These are phyloP conservation scores for Potorous gilbertii DNA, from an alignment of 2,797 vertebrate genomes.

Conservation along the genomic window DNA sequence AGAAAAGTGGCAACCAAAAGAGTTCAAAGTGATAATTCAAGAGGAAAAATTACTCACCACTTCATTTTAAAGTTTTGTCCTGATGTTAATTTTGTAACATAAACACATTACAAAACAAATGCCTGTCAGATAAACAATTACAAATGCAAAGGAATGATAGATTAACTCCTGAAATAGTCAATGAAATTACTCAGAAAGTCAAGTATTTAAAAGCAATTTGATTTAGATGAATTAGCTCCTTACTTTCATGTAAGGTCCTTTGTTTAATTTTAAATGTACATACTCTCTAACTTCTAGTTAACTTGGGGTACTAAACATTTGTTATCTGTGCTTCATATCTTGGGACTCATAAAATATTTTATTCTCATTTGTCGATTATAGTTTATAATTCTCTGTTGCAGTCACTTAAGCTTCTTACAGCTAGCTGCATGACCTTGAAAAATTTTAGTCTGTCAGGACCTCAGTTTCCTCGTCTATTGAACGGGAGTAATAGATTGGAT, in stretches of 20 bases:
- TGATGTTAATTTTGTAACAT: constrained; percentile 68
- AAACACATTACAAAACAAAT: constrained; percentile 63
- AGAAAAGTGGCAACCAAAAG: constrained; percentile 20
- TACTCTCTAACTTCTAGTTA: constrained; percentile 1
- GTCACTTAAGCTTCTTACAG: neutral
- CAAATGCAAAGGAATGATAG: constrained; percentile 64
- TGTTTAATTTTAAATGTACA: constrained; percentile 54
- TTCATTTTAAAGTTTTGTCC: constrained; percentile 66
- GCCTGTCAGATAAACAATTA: constrained; percentile 67
- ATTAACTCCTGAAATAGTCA: constrained; percentile 69
- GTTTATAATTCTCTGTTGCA: constrained; percentile 13
- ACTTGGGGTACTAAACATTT: neutral
- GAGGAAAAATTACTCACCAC: constrained; percentile 48
- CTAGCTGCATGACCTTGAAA: neutral
- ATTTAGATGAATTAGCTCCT: constrained; percentile 70
- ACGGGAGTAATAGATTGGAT: neutral
- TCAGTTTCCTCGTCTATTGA: neutral
- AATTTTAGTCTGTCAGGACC: neutral
- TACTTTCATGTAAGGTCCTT: constrained; percentile 60
- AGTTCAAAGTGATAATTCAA: constrained; percentile 35
- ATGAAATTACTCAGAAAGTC: constrained; percentile 65
- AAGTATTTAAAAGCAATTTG: constrained; percentile 67
- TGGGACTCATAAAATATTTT: constrained; percentile 43
- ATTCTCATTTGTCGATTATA: constrained; percentile 18
- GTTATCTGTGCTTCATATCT: constrained; percentile 10